Evolutionary conservation across 2,888 invertebrate species (phyloP), one percentile per base, ranked within the genome.

Genomic region (Lagria hirta): DNA sequence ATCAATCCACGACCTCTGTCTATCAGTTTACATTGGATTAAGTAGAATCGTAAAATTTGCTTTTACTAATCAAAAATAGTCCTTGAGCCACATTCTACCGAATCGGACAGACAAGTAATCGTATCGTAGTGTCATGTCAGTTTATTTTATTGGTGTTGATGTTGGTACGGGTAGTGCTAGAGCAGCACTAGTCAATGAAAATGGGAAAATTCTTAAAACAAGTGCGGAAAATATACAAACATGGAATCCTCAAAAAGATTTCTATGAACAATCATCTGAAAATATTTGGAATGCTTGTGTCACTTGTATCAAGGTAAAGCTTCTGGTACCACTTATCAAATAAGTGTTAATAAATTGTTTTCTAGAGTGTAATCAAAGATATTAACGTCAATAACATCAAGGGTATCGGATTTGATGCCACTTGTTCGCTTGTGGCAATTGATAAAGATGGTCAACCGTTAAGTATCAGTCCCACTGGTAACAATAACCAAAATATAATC

Each of bases 331-430:
- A 22, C 4, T 16, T 7, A n/a, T 27, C n/a, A 12, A 10, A 10
- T 2, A 7, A 5, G 10, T 11, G 7, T 7, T 16, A 23, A 7
- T 15, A 16, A 8, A 7, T 14, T 22, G 13, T 46, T 68, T n/a
- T 69, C 26, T 65, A 88, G 88, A 74, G 77, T 62, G 81, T 87
- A 6, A 69, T 74, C n/a, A 59, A 66, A 28, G 73, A 73, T 38
- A 66, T 80, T 49, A 70, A 75, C 53, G 77, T 77, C 35, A 67
- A 73, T 43, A 72, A 64, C 55, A 77, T 93, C n/a, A 83, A 81
- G 72, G 93, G 93, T 8, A 83, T 97, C 57, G 94, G 95, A 3
- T 96, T 96, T 74, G 95, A 94, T 76, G 96, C 95, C 8, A 97
- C 96, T 6, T 96, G 96, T 68, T 96, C 96, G 0, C 71, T 97